These are phyloP conservation scores for Catharus bicknelli DNA, from an alignment of 2,113 vertebrate species.

Conservation along the genomic window DNA sequence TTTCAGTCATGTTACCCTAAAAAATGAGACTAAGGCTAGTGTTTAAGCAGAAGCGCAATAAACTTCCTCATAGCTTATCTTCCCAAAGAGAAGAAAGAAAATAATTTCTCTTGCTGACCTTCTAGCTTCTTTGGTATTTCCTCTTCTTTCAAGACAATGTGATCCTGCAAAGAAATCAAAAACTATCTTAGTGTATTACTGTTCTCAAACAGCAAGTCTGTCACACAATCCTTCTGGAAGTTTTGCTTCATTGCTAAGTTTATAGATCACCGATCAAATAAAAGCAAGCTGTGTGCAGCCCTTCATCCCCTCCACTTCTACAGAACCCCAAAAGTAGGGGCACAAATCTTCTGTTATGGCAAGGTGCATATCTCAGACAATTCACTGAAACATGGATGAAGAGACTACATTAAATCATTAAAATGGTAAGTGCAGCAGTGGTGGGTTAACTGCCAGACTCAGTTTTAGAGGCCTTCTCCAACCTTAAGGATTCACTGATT, in stretches of 20 bases:
- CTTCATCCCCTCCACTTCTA: neutral
- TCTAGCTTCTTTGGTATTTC: constrained; percentile 32
- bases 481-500: neutral
- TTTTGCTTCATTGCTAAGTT: neutral
- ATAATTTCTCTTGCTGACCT: constrained; percentile 60
- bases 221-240: neutral
- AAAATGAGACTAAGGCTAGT: neutral
- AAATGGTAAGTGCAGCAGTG: neutral
- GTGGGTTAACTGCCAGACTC: neutral
- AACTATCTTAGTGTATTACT: neutral
- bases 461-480: neutral
- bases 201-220: neutral
- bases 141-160: constrained; percentile 71
- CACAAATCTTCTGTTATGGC: neutral
- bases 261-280: neutral
- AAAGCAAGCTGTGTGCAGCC: neutral
- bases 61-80: neutral
- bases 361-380: neutral
- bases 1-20: neutral
- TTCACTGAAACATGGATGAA: neutral
- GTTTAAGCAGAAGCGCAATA: neutral
- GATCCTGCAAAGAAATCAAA: constrained; percentile 72
- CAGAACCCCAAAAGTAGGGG: neutral
- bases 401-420: neutral
- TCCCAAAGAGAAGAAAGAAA: neutral